Evolutionary conservation across 2,113 vertebrate genomes (phyloP), one percentile per base, ranked within the genome.

Genomic region (Eptesicus fuscus): DNA sequence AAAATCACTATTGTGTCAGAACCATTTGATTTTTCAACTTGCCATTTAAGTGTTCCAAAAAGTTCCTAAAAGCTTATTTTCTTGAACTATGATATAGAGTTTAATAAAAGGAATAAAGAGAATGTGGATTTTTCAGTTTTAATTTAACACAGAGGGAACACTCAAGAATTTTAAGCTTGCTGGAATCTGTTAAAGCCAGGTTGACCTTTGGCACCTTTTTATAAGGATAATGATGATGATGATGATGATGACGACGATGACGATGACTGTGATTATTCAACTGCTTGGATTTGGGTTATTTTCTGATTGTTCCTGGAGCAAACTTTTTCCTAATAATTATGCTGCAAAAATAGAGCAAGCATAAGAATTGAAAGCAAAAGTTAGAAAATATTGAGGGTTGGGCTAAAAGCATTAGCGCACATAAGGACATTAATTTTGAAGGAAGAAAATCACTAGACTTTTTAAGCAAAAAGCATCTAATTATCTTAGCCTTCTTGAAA

Each of bases 21-120:
- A 84, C 28, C 53, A 91, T 73, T 97, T 93, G 93, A 96, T 95
- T 96, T 97, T 97, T 76, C 76, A 87, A 93, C 70, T 96, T 97
- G 78, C 86, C 91, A 96, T 96, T 95, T 96, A 94, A 91, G 71
- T 94, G 47, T 94, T 94, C 65, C 53, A 76, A 92, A 88, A 89
- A 53, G 16, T 77, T 85, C 53, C 79, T 30, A n/a, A 70, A 91
- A 79, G 28, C 25, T 93, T 86, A 85, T 95, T 96, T 95, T 91
- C 77, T 96, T 96, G 18, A 95, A 86, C 44, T 30, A 80, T 5
- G 35, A 94, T 89, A 71, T 73, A 17, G 47, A 80, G 9, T 92
- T 92, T 96, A 51, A 83, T 96, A 83, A 82, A 94, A 94, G 47
- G 59, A 85, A 91, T 80, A 84, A 80, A 88, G 71, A 87, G 14